Evolutionary conservation across 2,797 vertebrate species (phyloP).

Genomic region (Danio tinwini): DNA sequence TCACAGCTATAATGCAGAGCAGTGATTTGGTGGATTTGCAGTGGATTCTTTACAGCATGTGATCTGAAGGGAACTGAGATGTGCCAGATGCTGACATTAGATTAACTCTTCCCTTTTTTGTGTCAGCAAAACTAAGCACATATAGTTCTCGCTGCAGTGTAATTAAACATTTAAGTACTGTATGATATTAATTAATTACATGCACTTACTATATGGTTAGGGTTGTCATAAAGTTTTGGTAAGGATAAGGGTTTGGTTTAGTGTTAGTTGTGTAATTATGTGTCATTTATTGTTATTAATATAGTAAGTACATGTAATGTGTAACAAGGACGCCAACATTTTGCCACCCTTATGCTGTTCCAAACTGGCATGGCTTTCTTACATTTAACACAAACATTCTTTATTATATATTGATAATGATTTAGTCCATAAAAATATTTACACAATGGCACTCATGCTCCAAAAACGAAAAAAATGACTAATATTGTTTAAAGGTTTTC

Average conservation of each 20-base stretch:
- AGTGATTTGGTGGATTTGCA: background rate
- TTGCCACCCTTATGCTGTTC: background rate
- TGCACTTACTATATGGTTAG: too few relatives aligned
- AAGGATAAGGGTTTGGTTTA: too few relatives aligned
- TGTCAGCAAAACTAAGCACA: background rate
- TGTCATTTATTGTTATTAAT: too few relatives aligned
- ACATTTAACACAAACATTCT: background rate
- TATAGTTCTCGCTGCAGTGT: too few relatives aligned
- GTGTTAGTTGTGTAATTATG: too few relatives aligned
- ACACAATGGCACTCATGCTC: background rate
- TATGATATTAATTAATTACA: too few relatives aligned
- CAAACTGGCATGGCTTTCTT: background rate
- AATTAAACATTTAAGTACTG: too few relatives aligned
- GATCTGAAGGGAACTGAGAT: constrained; percentile 61
- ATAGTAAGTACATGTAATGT: too few relatives aligned
- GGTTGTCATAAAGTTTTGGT: too few relatives aligned
- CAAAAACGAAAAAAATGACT: background rate
- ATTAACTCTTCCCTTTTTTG: constrained; percentile 45
- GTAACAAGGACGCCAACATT: background rate
- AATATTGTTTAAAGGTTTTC: too few relatives aligned
- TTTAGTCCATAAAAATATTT: constrained; percentile 4
- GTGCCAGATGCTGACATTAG: constrained; percentile 35
- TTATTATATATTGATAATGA: background rate
- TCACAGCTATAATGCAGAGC: background rate
- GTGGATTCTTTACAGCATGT: constrained; percentile 9